These are phyloP conservation scores for Cricetomys ansorgei DNA, from an alignment of 2,113 vertebrate species.

Conservation along the genomic window DNA sequence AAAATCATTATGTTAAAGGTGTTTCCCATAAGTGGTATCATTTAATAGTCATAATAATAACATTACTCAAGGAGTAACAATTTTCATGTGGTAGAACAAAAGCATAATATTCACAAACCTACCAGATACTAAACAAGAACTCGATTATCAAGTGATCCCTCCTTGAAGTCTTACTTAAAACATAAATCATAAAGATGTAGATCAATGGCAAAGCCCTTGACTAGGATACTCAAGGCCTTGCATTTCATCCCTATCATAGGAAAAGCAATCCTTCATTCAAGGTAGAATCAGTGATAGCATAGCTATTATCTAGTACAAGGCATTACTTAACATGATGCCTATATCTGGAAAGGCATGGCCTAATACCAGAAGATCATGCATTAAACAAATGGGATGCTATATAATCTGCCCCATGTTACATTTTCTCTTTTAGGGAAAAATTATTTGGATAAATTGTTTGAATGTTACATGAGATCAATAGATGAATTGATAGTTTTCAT, in stretches of 20 bases:
- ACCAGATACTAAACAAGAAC: neutral
- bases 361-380: conserved; percentile 39
- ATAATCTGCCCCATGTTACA: neutral
- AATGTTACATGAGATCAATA: neutral
- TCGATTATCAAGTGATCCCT: neutral
- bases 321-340: conserved; percentile 2
- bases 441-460: conserved; percentile 25
- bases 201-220: neutral
- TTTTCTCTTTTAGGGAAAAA: neutral
- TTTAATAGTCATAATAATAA: conserved; percentile 23
- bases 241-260: neutral
- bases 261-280: neutral
- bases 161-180: conserved; percentile 55
- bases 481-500: conserved; percentile 29
- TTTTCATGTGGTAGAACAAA: conserved; percentile 27
- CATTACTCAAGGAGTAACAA: neutral
- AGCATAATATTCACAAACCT: neutral
- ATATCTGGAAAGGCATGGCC: neutral
- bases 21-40: conserved; percentile 40
- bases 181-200: neutral
- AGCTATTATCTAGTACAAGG: neutral
- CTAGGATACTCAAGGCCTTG: neutral
- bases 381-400: conserved; percentile 22
- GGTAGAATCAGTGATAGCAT: conserved; percentile 3
- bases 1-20: neutral